Evolutionary conservation across 2,888 invertebrate genomes (phyloP), one percentile per base, ranked within the genome.

Genomic region (Periphyllus acericola): DNA sequence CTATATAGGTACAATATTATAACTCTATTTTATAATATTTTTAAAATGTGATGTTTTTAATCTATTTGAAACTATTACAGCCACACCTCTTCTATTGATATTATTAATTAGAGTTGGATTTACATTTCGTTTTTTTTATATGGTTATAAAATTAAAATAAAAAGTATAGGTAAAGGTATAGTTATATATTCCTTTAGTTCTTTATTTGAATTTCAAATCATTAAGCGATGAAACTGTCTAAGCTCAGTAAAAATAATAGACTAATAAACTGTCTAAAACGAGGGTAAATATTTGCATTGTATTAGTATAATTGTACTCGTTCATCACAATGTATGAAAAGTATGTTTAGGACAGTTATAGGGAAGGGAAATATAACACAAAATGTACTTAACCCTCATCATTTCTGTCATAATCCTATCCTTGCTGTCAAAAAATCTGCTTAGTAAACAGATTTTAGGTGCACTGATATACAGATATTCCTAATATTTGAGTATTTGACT

Each of bases 371-470:
- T 52, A 71, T 71, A 52, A 52, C 46, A 52, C 71, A 34, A 52
- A 52, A 52, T 68, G 66, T 68, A 71, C 85, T 85, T 79, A 52
- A 85, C 79, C 85, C 85, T 85, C 71, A n/a, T 85, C 79, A 85
- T 40, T 85, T 79, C n/a, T 52, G 78, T 85, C 85, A 52, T 79
- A 71, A 85, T 85, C 79, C 85, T 32, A n/a, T 21, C 21, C 52
- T 52, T 34, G 52, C 76, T 17, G 55, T 79, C 76, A 34, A 79
- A 79, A 78, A 79, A 79, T 71, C 60, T n/a, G 74, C 55, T 83
- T 83, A 74, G 55, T 60, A 36, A 55, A 72, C 74, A 52, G 52
- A 74, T 74, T 25, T 82, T 71, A 25, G 46, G 19, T 19, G 36
- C 17, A 40, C 60, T n/a, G 3, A 72, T 52, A 52, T 25, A 82